Evolutionary conservation across 2,113 vertebrate species (phyloP), one percentile per base, ranked within the genome.

Genomic region (Pedionomus torquatus): DNA sequence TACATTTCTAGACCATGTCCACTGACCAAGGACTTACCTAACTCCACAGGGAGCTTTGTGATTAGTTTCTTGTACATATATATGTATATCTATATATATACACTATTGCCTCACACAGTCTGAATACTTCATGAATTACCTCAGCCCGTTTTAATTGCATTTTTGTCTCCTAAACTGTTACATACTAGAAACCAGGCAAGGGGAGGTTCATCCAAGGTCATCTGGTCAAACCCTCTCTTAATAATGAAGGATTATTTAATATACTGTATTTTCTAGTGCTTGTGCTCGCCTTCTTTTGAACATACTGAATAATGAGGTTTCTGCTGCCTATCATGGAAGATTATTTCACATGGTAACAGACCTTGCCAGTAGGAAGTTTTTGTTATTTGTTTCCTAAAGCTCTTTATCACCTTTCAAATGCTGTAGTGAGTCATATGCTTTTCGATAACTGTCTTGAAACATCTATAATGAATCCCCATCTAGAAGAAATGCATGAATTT

Each of bases 371-470:
- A 84, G 74, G 65, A 92, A 61, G 24, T 41, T 95, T 90, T 75
- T 90, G 68, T 90, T 97, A 68, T 44, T 95, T 94, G 68, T 93
- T 96, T 89, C 65, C 69, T 82, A 91, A 94, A 91, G 74, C 39
- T 76, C 57, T 94, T 94, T 93, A 75, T 93, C 87, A 83, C 57
- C 35, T 95, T 89, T 91, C 91, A 94, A 92, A 90, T 49, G 26
- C 33, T 71, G 12, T 35, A 82, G 80, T 89, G 87, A 92, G 72
- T 93, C 76, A 75, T 95, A 55, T 33, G 43, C 8, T 89, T 43
- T 92, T 84, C 87, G 83, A 71, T 92, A 95, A 90, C 69, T 71
- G 77, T 79, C 89, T 89, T 84, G 65, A 89, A 95, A 60, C n/a
- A 69, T 44, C 25, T 84, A 13, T 84, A 84, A 92, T 92, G 83